phyloP scores from a whole-genome alignment of 2,888 invertebrate genomes.

The Zootermopsis nevadensis region DNA sequence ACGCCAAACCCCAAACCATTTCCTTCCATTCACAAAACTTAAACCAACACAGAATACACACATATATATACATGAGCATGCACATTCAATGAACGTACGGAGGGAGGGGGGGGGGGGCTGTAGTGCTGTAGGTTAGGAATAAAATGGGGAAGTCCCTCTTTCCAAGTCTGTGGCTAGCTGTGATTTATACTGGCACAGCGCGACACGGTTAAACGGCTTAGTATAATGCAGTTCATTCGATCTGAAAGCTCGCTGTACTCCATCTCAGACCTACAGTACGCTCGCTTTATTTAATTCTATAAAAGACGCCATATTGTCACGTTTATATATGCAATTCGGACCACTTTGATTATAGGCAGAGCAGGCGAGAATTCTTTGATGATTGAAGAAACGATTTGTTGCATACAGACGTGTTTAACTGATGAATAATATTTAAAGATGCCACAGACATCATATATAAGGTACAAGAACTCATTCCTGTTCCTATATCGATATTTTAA shows the following conservation, averaged over 20 bases:
- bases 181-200: background rate
- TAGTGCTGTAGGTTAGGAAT: conserved; percentile 23
- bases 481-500: too few species aligned
- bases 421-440: too few species aligned
- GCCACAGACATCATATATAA: too few species aligned
- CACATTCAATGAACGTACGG: conserved; percentile 19
- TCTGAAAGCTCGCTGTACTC: background rate
- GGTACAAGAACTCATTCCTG: too few species aligned
- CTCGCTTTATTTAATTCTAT: background rate
- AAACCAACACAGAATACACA: conserved; percentile 15
- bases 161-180: background rate
- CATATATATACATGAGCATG: background rate
- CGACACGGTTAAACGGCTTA: background rate
- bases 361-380: too few species aligned
- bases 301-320: too few species aligned
- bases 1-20: background rate
- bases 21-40: conserved; percentile 23
- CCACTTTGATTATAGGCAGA: too few species aligned
- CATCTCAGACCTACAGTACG: background rate
- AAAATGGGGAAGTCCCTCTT: background rate
- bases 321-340: too few species aligned
- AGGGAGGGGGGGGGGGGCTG: background rate
- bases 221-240: background rate
- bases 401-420: too few species aligned
- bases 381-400: too few species aligned